Percentiles rank a stretch among this genome's conserved stretches.
phyloP scores from a whole-genome alignment of 37 sponge, comb jelly and placozoan genomes.

The Amphimedon queenslandica region DNA sequence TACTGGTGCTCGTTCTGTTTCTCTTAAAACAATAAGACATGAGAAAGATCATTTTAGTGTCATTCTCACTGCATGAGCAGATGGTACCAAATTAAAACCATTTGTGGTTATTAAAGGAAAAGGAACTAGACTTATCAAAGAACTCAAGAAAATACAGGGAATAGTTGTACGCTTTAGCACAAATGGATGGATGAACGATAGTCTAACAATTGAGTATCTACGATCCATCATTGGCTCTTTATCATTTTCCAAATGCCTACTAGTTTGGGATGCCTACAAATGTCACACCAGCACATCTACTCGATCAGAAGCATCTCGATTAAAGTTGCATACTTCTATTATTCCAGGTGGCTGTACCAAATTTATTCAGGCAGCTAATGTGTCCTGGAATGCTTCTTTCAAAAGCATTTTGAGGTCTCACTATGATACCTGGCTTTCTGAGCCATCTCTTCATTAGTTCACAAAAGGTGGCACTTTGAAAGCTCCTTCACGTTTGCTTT shows the following conservation, averaged over 20 bases:
- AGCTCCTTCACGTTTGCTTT: neutral
- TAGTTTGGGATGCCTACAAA: no score
- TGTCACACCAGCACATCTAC: neutral
- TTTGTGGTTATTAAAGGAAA: constrained; percentile 48
- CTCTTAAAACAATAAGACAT: constrained; percentile 32
- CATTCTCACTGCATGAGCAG: constrained; percentile 29
- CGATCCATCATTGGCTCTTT: no score
- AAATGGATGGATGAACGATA: no score
- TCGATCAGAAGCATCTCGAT: neutral
- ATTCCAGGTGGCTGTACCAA: constrained; percentile 17
- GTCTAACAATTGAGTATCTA: no score
- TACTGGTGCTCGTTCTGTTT: constrained; percentile 17
- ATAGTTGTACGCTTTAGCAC: no score
- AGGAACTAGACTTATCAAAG: no score
- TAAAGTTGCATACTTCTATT: constrained; percentile 12
- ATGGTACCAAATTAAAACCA: constrained; percentile 39
- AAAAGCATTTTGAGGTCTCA: constrained; percentile 5
- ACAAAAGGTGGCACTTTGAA: no score
- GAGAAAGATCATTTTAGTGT: constrained; percentile 46
- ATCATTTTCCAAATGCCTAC: no score
- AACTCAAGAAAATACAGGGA: no score
- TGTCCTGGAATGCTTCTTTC: constrained; percentile 2
- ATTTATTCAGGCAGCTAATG: constrained; percentile 14
- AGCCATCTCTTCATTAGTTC: no score
- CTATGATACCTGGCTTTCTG: no score